Evolutionary conservation across 2,888 invertebrate genomes (phyloP).

Genomic region (Machimus atricapillus): DNA sequence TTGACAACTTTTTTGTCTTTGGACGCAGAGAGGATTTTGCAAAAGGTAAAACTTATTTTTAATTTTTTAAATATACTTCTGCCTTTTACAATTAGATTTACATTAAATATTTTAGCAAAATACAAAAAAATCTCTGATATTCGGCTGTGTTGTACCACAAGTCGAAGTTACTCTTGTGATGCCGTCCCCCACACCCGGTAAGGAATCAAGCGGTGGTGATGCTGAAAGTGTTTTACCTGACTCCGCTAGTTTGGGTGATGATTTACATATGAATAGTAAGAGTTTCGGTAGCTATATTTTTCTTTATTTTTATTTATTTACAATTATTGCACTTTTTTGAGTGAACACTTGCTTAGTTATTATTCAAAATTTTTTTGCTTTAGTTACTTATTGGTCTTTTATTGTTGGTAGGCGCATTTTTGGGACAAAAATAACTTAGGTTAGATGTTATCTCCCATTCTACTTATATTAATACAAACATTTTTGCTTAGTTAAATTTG

Average conservation of each 20-base stretch:
- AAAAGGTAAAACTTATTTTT: constrained; percentile 60
- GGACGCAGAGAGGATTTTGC: constrained; percentile 76
- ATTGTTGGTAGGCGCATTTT: background rate
- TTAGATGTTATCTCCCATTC: background rate
- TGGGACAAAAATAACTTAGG: background rate
- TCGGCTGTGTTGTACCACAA: constrained; percentile 84
- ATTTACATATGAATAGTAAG: constrained; percentile 71
- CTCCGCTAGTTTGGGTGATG: constrained; percentile 83
- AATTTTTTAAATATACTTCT: background rate
- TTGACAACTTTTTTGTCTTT: constrained; percentile 79
- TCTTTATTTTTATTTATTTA: constrained; percentile 9
- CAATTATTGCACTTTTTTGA: background rate
- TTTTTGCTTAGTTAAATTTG: background rate
- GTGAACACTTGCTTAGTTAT: background rate
- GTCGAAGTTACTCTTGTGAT: constrained; percentile 87
- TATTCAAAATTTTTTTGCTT: background rate
- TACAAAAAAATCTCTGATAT: constrained; percentile 65
- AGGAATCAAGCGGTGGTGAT: constrained; percentile 84
- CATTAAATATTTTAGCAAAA: constrained; percentile 54
- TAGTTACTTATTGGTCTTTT: background rate
- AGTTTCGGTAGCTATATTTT: constrained; percentile 49
- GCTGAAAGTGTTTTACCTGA: constrained; percentile 85
- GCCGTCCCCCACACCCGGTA: constrained; percentile 82
- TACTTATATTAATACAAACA: background rate
- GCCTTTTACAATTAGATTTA: background rate